Percentiles rank a stretch among this genome's conserved stretches.
Conservation (phyloP, 1,140 invertebrate genomes). For the Zophobas morio region DNA sequence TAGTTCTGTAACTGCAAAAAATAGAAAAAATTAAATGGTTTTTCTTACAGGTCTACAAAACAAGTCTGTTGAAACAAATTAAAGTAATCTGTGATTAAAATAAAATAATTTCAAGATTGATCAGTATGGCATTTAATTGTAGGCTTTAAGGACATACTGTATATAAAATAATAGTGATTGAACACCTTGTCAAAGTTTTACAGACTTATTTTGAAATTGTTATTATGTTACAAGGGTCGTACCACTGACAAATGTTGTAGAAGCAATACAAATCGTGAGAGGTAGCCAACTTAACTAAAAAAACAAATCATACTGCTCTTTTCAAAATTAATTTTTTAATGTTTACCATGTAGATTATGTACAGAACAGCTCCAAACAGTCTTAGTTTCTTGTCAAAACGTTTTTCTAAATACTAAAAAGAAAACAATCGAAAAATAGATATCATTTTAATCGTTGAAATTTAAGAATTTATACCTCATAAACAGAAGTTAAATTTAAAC, state of each 20-base stretch:
- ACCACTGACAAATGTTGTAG: conserved; percentile 85
- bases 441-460: neutral
- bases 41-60: conserved; percentile 6
- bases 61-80: conserved; percentile 8
- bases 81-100: neutral
- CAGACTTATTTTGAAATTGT: too few species aligned
- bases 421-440: conserved; percentile 59
- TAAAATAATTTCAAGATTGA: too few species aligned
- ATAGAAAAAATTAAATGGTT: conserved; percentile 54
- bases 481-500: conserved; percentile 84
- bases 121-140: too few species aligned
- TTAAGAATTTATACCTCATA: conserved; percentile 77
- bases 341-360: conserved; percentile 78
- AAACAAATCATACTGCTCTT: conserved; percentile 54
- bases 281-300: conserved; percentile 79
- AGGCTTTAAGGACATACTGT: too few species aligned
- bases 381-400: conserved; percentile 81
- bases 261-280: conserved; percentile 81
- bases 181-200: too few species aligned
- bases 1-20: conserved; percentile 84
- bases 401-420: conserved; percentile 83
- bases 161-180: too few species aligned
- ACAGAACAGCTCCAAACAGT: conserved; percentile 82
- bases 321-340: conserved; percentile 31
- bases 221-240: conserved; percentile 44